Evolutionary conservation across 2,113 vertebrate species (phyloP).

Genomic region (Triplophysa siluroides): DNA sequence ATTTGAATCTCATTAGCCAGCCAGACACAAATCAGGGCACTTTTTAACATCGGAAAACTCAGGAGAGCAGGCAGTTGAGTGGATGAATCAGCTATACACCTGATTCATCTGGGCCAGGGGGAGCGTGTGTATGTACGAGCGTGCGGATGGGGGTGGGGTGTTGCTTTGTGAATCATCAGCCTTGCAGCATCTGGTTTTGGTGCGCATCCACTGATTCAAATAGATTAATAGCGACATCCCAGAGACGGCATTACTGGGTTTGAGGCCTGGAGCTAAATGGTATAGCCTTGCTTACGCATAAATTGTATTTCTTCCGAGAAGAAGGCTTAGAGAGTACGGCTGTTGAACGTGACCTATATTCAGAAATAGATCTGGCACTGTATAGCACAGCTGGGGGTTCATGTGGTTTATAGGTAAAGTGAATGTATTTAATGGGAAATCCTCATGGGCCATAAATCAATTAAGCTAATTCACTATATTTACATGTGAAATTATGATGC

Average conservation of each 20-base stretch:
- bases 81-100: constrained; percentile 25
- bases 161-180: constrained; percentile 50
- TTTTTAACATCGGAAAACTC: not conserved
- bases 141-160: not conserved
- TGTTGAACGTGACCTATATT: constrained; percentile 52
- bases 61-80: not conserved
- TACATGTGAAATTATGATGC: not conserved
- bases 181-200: constrained; percentile 48
- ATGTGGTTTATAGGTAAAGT: constrained; percentile 7
- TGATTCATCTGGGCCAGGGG: constrained; percentile 29
- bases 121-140: constrained; percentile 12
- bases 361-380: constrained; percentile 41
- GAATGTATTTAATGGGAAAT: not conserved
- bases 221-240: constrained; percentile 46
- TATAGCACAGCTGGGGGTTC: not conserved
- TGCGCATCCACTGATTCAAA: constrained; percentile 34
- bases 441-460: not conserved
- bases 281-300: constrained; percentile 16
- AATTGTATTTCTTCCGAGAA: constrained; percentile 25
- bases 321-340: constrained; percentile 24
- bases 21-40: no score
- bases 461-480: not conserved
- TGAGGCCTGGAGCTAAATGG: constrained; percentile 37
- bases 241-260: constrained; percentile 38
- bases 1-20: no score